Percentiles rank a stretch among this genome's conserved stretches.
Conservation (phyloP, 2,113 vertebrate genomes). For the Ammospiza nelsoni region DNA sequence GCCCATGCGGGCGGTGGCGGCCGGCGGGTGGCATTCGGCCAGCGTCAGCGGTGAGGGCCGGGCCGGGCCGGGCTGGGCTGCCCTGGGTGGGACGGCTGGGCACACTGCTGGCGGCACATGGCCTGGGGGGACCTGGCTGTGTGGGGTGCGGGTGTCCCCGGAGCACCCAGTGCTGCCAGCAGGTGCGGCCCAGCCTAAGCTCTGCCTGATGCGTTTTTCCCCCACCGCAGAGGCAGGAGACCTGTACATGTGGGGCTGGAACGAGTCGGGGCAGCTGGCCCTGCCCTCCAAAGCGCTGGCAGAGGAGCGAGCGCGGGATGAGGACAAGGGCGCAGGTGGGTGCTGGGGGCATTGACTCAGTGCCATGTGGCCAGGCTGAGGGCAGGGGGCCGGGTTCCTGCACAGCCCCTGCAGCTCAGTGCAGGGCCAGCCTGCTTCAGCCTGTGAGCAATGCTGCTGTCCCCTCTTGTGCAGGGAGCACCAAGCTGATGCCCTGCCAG, state of each 20-base stretch:
- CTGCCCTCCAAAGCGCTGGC: slow-evolving; percentile 80
- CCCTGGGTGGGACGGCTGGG: fast-evolving
- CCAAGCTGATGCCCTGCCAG: fast-evolving
- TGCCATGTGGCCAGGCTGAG: background rate
- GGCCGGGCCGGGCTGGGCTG: background rate
- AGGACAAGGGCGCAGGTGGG: slow-evolving; percentile 8
- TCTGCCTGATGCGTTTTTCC: fast-evolving
- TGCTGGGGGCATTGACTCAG: background rate
- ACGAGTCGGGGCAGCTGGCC: slow-evolving; percentile 91
- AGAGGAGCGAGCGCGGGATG: background rate
- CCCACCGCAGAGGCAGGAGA: slow-evolving; percentile 81
- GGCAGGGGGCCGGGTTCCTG: background rate
- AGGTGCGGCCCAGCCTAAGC: fast-evolving
- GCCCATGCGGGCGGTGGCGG: slow-evolving; percentile 76
- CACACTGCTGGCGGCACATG: fast-evolving
- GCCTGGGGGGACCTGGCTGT: too few species aligned
- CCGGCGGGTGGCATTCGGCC: slow-evolving; percentile 91
- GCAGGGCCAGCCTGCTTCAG: too few species aligned
- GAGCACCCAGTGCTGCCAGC: fast-evolving
- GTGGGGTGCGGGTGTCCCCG: fast-evolving
- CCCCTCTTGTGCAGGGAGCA: background rate
- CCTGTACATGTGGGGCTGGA: slow-evolving; percentile 96
- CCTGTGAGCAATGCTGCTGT: fast-evolving
- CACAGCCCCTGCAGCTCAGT: background rate
- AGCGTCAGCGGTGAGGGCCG: slow-evolving; percentile 82